A percentile compares a stretch with the other conserved stretches of the same genome.
Evolutionary conservation across 2,888 invertebrate species (phyloP).

Genomic region (Ophraella communa): DNA sequence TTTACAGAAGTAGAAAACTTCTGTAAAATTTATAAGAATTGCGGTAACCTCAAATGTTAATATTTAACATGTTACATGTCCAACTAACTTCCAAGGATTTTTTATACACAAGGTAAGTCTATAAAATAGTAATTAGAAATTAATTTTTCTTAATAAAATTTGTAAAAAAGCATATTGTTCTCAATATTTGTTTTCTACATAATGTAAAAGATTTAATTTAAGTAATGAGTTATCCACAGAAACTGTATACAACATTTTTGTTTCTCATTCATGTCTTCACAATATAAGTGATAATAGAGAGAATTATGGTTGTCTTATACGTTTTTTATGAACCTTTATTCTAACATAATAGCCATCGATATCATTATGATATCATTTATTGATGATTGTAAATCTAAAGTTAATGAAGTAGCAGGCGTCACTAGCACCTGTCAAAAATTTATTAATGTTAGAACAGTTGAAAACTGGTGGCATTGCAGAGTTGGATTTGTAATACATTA

Average conservation of each 20-base stretch:
- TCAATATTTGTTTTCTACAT: too few species aligned
- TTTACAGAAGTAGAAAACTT: background rate
- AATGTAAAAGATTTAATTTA: too few species aligned
- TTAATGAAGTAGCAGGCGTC: conserved; percentile 58
- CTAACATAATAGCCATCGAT: conserved; percentile 47
- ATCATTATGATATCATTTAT: conserved; percentile 57
- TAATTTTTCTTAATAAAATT: too few species aligned
- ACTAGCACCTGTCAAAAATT: conserved; percentile 56
- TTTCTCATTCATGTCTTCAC: too few species aligned
- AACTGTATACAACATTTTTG: too few species aligned
- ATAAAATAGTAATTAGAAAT: too few species aligned
- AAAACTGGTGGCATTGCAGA: background rate
- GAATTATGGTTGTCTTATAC: conserved; percentile 51
- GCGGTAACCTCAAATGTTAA: background rate
- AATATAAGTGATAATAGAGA: too few species aligned
- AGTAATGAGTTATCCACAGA: too few species aligned
- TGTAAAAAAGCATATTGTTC: too few species aligned
- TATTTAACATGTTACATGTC: background rate
- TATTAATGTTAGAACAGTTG: conserved; percentile 37
- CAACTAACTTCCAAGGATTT: background rate
- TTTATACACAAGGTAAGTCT: too few species aligned
- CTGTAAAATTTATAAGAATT: background rate
- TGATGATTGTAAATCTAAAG: conserved; percentile 58
- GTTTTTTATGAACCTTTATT: conserved; percentile 56
- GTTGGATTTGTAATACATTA: background rate